These are phyloP conservation scores for Lethocerus indicus DNA, from an alignment of 1,140 invertebrate genomes.

Conservation along the genomic window DNA sequence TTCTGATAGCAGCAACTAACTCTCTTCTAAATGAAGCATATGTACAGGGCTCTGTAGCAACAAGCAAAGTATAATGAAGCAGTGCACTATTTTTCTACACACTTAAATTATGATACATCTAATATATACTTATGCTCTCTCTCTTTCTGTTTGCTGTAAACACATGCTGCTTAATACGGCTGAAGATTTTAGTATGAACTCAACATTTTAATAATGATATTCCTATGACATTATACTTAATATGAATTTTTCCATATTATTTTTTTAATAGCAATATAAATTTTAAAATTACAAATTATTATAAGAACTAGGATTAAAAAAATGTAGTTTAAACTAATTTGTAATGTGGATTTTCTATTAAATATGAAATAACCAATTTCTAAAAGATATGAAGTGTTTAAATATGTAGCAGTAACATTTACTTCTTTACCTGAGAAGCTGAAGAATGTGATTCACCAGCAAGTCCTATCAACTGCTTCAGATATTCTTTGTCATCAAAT, in stretches of 20 bases:
- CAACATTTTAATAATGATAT: too few relatives aligned
- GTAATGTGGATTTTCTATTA: neutral
- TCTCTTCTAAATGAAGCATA: neutral
- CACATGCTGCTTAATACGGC: too few relatives aligned
- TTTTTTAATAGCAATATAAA: too few relatives aligned
- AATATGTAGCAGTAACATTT: neutral
- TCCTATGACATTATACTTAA: too few relatives aligned
- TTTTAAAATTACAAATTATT: neutral
- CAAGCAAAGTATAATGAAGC: neutral
- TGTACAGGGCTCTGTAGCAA: slow-evolving; percentile 1
- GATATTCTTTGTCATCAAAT: slow-evolving; percentile 87
- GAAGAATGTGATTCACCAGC: slow-evolving; percentile 6
- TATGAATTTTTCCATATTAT: too few relatives aligned
- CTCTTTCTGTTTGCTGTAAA: too few relatives aligned
- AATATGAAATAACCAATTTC: neutral
- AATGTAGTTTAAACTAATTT: neutral
- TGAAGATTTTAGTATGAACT: too few relatives aligned
- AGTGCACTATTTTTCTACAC: neutral
- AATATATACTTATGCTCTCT: too few relatives aligned
- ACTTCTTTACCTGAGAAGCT: neutral
- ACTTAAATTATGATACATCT: neutral
- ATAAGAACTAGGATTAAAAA: neutral
- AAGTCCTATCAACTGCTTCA: slow-evolving; percentile 43
- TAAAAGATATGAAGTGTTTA: neutral
- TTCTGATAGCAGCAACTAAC: too few relatives aligned